Conservation (phyloP, 2,888 invertebrate genomes). For the Brassicogethes aeneus region DNA sequence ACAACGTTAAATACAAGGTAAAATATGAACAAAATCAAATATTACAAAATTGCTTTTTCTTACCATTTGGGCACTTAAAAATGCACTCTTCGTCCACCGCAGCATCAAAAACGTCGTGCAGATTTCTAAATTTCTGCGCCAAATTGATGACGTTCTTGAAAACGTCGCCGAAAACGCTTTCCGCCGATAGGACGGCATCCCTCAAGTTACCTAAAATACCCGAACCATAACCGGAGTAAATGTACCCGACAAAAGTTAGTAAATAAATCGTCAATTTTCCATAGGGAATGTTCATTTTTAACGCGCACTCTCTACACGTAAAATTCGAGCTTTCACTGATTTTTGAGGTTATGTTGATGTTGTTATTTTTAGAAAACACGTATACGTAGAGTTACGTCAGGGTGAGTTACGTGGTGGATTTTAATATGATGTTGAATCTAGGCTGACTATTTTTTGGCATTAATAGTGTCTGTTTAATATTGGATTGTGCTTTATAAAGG, state of each 20-base stretch:
- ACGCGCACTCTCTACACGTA: too few species aligned
- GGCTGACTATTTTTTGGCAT: too few species aligned
- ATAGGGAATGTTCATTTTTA: slow-evolving; percentile 65
- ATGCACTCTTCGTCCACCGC: slow-evolving; percentile 78
- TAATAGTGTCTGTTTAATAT: too few species aligned
- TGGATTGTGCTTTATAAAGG: too few species aligned
- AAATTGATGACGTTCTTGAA: slow-evolving; percentile 65
- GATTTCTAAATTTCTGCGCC: slow-evolving; percentile 62
- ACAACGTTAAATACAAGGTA: too few species aligned
- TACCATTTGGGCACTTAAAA: slow-evolving; percentile 66
- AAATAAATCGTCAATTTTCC: slow-evolving; percentile 65
- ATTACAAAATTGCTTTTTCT: slow-evolving; percentile 22
- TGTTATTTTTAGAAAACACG: too few species aligned
- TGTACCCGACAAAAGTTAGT: slow-evolving; percentile 68
- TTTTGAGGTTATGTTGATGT: too few species aligned
- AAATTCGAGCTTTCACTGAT: too few species aligned
- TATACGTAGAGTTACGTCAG: too few species aligned
- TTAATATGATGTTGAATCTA: too few species aligned
- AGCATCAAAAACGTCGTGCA: slow-evolving; percentile 76
- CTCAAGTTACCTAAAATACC: slow-evolving; percentile 62
- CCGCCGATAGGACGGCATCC: slow-evolving; percentile 72
- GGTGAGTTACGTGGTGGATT: too few species aligned
- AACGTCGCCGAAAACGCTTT: slow-evolving; percentile 71
- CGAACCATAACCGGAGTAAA: slow-evolving; percentile 73
- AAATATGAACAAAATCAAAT: too few species aligned